Percentiles rank a stretch among this genome's conserved stretches.
phyloP scores from a whole-genome alignment of 2,888 invertebrate genomes.

The Palloptera scutellata region DNA sequence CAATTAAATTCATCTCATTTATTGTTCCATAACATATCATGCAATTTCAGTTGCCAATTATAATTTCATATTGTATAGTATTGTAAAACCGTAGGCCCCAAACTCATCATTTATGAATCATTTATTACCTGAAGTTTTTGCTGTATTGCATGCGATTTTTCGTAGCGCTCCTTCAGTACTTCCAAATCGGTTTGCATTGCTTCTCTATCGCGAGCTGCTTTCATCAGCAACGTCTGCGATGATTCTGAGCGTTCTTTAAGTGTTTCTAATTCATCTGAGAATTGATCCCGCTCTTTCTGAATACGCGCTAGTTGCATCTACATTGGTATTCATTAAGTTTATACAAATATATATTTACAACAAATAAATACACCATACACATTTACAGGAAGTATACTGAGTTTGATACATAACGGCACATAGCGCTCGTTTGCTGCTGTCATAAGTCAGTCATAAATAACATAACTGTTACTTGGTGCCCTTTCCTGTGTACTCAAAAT shows the following conservation, averaged over 20 bases:
- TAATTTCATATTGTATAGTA: constrained; percentile 27
- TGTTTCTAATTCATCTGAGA: constrained; percentile 82
- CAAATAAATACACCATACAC: constrained; percentile 34
- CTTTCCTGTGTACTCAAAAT: no score
- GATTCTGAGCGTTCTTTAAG: constrained; percentile 84
- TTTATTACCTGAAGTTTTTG: constrained; percentile 79
- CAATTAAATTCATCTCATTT: constrained; percentile 45
- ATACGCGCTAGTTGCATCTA: constrained; percentile 81
- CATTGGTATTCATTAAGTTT: constrained; percentile 45
- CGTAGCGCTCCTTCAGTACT: constrained; percentile 86
- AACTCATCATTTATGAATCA: not conserved
- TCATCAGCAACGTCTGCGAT: constrained; percentile 80
- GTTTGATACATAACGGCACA: no score
- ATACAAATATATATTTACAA: constrained; percentile 40
- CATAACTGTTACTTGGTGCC: no score
- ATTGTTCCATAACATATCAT: constrained; percentile 19
- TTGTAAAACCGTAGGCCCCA: not conserved
- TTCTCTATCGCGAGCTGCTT: constrained; percentile 85
- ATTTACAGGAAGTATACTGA: constrained; percentile 33
- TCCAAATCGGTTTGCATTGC: constrained; percentile 86
- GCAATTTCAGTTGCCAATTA: constrained; percentile 32
- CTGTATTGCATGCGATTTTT: constrained; percentile 83
- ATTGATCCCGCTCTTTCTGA: constrained; percentile 87
- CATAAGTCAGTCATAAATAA: no score
- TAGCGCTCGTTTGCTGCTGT: no score